Percentiles rank a stretch among this genome's conserved stretches.
Evolutionary conservation across 2,113 vertebrate genomes (phyloP).

Genomic region (Diadophis punctatus): DNA sequence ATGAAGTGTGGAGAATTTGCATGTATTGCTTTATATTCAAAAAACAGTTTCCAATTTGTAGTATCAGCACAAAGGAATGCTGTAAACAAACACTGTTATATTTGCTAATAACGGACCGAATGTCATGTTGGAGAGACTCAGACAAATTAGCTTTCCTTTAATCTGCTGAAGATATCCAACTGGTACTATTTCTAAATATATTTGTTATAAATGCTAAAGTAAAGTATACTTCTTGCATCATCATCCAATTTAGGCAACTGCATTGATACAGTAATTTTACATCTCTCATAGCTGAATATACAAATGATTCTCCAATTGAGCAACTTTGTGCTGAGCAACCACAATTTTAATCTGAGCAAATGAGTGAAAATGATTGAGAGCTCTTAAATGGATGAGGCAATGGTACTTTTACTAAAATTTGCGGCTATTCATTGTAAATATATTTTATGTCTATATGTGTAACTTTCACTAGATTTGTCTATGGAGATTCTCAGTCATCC

Average conservation of each 20-base stretch:
- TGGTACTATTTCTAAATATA: neutral
- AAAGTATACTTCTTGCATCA: neutral
- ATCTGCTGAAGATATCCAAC: neutral
- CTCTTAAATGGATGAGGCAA: neutral
- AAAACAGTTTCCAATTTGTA: neutral
- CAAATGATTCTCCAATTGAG: neutral
- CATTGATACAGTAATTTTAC: neutral
- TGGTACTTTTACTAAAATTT: neutral
- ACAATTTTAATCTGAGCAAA: neutral
- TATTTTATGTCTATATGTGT: neutral
- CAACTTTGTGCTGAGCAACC: neutral
- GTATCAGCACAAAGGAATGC: neutral
- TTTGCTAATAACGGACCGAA: neutral
- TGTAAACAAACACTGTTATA: neutral
- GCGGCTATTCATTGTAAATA: neutral
- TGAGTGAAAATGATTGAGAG: neutral
- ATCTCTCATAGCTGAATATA: neutral
- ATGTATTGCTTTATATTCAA: neutral
- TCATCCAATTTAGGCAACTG: neutral
- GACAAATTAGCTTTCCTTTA: neutral
- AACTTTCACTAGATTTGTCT: neutral
- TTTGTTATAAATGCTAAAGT: neutral
- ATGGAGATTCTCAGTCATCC: too few species aligned
- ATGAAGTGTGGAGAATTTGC: neutral
- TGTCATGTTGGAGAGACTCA: neutral